Percentiles rank a stretch among this genome's conserved stretches.
These are phyloP conservation scores for Cranoglanis bouderius DNA, from an alignment of 2,113 vertebrate genomes.

Conservation along the genomic window DNA sequence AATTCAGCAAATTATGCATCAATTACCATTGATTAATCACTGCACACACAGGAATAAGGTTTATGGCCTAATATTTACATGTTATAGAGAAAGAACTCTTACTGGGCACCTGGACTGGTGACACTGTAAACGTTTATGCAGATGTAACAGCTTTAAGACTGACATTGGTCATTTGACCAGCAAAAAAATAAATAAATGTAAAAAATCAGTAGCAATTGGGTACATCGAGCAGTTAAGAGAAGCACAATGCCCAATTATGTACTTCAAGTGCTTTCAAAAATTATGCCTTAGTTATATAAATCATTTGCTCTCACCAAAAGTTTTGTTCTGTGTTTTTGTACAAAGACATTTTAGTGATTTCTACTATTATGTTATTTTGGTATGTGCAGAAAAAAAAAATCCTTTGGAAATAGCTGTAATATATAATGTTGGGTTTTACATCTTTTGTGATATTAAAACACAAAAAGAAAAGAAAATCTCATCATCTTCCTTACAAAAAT, in stretches of 20 bases:
- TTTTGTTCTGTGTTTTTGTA: not conserved
- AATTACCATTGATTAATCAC: constrained; percentile 24
- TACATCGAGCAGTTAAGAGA: not conserved
- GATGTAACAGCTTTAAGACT: constrained; percentile 2
- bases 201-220: not conserved
- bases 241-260: not conserved
- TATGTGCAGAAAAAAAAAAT: not conserved
- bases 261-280: not conserved
- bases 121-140: constrained; percentile 28
- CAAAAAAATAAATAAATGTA: not conserved
- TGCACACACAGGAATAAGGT: constrained; percentile 20
- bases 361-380: not conserved
- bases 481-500: not conserved
- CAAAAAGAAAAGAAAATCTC: not conserved
- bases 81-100: not conserved
- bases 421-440: not conserved
- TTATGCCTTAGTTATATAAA: not conserved
- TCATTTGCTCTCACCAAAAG: not conserved
- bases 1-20: constrained; percentile 6
- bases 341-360: constrained; percentile 1
- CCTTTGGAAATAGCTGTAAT: constrained; percentile 32
- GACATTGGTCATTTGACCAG: not conserved
- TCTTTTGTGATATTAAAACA: not conserved
- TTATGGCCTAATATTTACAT: constrained; percentile 17
- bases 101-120: not conserved